These are phyloP conservation scores for Acropternis orthonyx DNA, from an alignment of 2,797 vertebrate species.

Conservation along the genomic window DNA sequence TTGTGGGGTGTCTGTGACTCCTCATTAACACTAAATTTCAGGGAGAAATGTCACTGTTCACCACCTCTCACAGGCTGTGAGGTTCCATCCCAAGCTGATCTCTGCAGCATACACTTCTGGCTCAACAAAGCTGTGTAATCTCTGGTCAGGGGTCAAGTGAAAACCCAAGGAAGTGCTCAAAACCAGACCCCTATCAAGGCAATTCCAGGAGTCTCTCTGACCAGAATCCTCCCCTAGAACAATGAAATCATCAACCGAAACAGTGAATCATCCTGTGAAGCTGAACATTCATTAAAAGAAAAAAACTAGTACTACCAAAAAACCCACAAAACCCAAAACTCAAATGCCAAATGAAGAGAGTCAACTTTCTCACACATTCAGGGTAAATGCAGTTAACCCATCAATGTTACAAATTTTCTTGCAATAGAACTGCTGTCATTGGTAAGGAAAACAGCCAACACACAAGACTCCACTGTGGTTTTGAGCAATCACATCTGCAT, in stretches of 20 bases:
- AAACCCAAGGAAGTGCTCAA: background rate
- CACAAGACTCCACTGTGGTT: background rate
- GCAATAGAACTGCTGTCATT: background rate
- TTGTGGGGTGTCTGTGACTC: background rate
- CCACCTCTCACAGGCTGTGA: background rate
- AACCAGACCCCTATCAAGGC: background rate
- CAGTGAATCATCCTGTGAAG: background rate
- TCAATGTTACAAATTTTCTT: background rate
- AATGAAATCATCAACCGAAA: background rate
- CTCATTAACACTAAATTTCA: background rate
- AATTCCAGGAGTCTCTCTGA: background rate
- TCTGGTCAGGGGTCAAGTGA: background rate
- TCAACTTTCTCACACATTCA: background rate
- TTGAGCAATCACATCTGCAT: background rate
- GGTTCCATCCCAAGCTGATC: background rate
- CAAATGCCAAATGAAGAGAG: background rate
- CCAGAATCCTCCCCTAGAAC: background rate
- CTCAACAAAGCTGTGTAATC: background rate
- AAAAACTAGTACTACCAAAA: background rate
- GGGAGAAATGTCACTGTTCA: background rate
- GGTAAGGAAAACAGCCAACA: background rate
- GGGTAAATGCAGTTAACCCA: background rate
- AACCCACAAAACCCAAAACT: accelerated
- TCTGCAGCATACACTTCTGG: background rate
- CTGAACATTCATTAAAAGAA: background rate